A percentile compares a stretch with the other conserved stretches of the same genome.
These are phyloP conservation scores for Sepioteuthis lessoniana DNA, from an alignment of 2,888 invertebrate genomes.

Conservation along the genomic window DNA sequence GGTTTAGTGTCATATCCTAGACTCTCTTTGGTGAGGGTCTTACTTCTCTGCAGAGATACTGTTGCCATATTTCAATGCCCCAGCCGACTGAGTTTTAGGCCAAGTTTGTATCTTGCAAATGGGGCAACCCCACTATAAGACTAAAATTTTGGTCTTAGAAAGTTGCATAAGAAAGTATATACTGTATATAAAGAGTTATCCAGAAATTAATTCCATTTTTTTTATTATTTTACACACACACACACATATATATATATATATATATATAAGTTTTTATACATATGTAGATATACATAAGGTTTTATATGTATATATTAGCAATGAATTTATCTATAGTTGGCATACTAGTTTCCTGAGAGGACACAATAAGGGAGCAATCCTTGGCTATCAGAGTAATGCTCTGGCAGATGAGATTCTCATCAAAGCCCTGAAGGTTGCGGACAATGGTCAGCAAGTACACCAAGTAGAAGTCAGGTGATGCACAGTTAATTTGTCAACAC, in stretches of 20 bases:
- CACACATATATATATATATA: not conserved
- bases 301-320: not conserved
- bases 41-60: no score
- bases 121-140: no score
- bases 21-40: no score
- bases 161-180: no score
- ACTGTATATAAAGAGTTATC: no score
- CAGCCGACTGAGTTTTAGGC: no score
- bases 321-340: conserved; percentile 81
- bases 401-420: conserved; percentile 75
- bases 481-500: conserved; percentile 97
- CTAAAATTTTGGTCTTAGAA: no score
- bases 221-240: not conserved
- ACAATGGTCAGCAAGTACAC: conserved; percentile 92
- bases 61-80: no score
- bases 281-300: not conserved
- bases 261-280: not conserved
- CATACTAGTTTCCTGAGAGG: conserved; percentile 88
- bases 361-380: conserved; percentile 93
- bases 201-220: not conserved
- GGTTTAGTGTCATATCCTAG: no score
- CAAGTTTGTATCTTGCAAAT: no score
- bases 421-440: conserved; percentile 77
- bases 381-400: conserved; percentile 74
- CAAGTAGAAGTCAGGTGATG: conserved; percentile 92